Base-by-base conservation (phyloP, 92 coral and sea anemone species). In the Zoanthus gigantus region DNA sequence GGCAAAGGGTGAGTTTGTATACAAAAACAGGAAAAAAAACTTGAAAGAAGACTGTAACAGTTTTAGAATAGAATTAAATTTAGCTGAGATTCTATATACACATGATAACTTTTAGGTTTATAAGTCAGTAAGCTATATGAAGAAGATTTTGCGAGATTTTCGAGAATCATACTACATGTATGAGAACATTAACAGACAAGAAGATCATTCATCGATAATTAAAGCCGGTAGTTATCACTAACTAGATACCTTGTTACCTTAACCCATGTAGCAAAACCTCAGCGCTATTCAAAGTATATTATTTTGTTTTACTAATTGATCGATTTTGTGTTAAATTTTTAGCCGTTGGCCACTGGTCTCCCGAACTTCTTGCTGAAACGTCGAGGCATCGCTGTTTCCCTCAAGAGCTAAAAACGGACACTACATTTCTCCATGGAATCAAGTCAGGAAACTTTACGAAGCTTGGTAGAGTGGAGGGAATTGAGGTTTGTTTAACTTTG, bases 351-450 rank as follows among this genome's bases (percentile, higher is more conserved):
- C 48, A 84, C 47, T 95, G 98, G 98, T 32, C 94, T 7, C 73
- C 92, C 5, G 88, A 88, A 12, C 92, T 95, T 72, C 82, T 93
- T 18, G 74, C 90, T 8, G 94, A 93, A 89, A 94, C 93, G 6
- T 63, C 82, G 63, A 90, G 85, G 65, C 86, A 84, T 7, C 86
- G 84, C 0, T 95, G 98, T 80, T 79, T 90, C 13, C 94, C 96
- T 34, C 94, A 96, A 50, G 88, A 89, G 54, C 72, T 91, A 30
- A 85, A 92, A 46, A 37, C 74, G 34, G 90, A 96, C 89, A 95
- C 92, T 85, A 96, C 99, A 34, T 95, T 96, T 48, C 94, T 96
- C n/a, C 99, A 96, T 78, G 96, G 96, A 67, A 94, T 94, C 10
- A 94, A 93, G 67, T 94, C 99, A 12, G 99, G 99, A 71, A 89